These are phyloP conservation scores for Strix uralensis DNA, from an alignment of 2,113 vertebrate genomes.

Conservation along the genomic window DNA sequence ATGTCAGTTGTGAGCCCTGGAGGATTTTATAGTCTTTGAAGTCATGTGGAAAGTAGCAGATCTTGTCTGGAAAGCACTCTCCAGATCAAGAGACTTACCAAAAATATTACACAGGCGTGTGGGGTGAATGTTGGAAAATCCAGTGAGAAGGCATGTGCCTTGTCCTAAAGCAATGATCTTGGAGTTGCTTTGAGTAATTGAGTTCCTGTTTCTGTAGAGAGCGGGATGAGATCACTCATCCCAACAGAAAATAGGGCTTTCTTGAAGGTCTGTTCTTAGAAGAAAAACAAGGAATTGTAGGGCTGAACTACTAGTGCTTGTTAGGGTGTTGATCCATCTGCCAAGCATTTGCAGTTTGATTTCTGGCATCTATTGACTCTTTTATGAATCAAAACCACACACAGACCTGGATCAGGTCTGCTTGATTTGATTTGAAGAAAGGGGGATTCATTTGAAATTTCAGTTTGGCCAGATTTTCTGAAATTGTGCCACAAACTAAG, in stretches of 20 bases:
- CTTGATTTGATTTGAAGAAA: not conserved
- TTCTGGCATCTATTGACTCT: not conserved
- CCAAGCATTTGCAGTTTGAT: not conserved
- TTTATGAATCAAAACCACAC: not conserved
- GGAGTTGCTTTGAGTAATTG: not conserved
- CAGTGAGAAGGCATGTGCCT: not conserved
- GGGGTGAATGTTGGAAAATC: not conserved
- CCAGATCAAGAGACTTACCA: not conserved
- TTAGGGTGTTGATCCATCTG: not conserved
- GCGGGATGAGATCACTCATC: not conserved
- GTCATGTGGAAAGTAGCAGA: not conserved
- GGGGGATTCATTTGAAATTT: not conserved
- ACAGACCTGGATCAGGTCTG: not conserved
- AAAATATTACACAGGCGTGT: accelerated
- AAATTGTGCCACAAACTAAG: not conserved
- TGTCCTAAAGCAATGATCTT: not conserved
- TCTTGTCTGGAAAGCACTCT: not conserved
- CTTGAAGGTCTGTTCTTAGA: not conserved
- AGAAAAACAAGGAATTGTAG: not conserved
- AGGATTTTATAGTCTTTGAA: constrained; percentile 10
- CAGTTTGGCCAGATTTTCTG: not conserved
- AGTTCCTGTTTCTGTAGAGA: not conserved
- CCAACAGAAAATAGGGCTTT: not conserved
- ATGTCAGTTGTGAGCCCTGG: not conserved
- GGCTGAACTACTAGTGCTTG: not conserved